Conservation (phyloP, 2,888 invertebrate species). For the Cosmopolites sordidus region DNA sequence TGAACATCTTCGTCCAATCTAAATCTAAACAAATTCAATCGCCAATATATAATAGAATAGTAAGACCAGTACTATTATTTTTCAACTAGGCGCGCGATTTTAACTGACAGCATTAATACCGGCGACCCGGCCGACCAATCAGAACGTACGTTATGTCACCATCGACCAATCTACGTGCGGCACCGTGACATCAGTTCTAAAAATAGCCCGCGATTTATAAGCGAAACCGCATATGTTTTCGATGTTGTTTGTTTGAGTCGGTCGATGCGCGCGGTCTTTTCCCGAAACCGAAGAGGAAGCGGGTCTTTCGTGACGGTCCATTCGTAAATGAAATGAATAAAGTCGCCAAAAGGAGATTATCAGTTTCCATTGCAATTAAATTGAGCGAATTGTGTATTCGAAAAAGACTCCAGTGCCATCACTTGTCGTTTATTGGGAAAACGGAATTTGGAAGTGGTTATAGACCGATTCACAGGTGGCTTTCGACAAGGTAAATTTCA, state of each 20-base stretch:
- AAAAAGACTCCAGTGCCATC: constrained; percentile 14
- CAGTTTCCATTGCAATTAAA: constrained; percentile 8
- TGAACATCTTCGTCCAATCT: too few species aligned
- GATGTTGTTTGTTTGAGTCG: constrained; percentile 25
- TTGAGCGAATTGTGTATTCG: constrained; percentile 5
- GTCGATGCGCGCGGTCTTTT: constrained; percentile 18
- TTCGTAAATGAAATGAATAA: constrained; percentile 22
- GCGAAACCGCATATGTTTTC: constrained; percentile 23
- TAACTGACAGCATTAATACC: too few species aligned
- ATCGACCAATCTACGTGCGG: constrained; percentile 14
- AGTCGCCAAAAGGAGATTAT: constrained; percentile 6
- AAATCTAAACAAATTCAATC: too few species aligned
- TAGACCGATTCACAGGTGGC: constrained; percentile 19
- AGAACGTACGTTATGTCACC: constrained; percentile 16
- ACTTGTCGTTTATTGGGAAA: constrained; percentile 6
- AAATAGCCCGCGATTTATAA: constrained; percentile 26
- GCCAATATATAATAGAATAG: too few species aligned
- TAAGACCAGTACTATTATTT: too few species aligned
- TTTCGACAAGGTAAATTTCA: constrained; percentile 18
- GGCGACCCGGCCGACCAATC: constrained; percentile 12
- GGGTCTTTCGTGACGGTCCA: constrained; percentile 11
- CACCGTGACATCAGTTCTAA: constrained; percentile 25
- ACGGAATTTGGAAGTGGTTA: constrained; percentile 10
- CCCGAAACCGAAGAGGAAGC: constrained; percentile 6
- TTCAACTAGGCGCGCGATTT: too few species aligned